phyloP scores from a whole-genome alignment of 2,113 vertebrate genomes.

The Cyrtonyx montezumae region DNA sequence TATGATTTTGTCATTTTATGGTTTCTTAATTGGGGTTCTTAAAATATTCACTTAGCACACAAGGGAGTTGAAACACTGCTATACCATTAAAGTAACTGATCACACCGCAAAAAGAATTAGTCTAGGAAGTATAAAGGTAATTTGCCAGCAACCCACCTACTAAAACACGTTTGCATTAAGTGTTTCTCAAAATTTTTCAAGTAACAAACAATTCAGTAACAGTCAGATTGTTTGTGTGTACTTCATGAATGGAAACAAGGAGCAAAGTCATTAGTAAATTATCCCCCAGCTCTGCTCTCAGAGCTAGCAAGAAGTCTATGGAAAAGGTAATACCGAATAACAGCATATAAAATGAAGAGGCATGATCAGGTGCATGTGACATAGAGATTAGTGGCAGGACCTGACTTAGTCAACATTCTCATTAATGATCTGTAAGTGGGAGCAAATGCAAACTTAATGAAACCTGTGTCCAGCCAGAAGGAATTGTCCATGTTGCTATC shows the following conservation, averaged over 20 bases:
- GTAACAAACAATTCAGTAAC: not conserved
- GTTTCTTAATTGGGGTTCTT: not conserved
- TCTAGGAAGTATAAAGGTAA: not conserved
- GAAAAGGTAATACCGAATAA: not conserved
- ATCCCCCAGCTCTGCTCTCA: slow-evolving; percentile 30
- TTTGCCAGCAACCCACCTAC: not conserved
- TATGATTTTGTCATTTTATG: not conserved
- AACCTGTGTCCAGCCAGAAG: not conserved
- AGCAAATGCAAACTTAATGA: slow-evolving; percentile 24
- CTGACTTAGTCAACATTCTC: slow-evolving; percentile 41
- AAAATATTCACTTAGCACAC: not conserved
- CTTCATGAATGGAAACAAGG: not conserved
- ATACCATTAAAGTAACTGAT: not conserved
- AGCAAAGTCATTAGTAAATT: slow-evolving; percentile 6
- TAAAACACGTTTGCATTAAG: not conserved
- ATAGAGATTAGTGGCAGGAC: slow-evolving; percentile 4
- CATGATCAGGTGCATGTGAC: not conserved
- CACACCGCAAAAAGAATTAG: not conserved
- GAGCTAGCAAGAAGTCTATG: slow-evolving; percentile 6
- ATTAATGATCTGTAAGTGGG: not conserved
- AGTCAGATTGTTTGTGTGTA: not conserved
- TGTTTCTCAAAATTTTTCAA: not conserved
- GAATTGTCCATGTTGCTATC: not conserved
- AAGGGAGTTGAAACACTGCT: not conserved
- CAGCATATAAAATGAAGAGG: not conserved